Evolutionary conservation across 2,113 vertebrate genomes (phyloP), one percentile per base, ranked within the genome.

Genomic region (Mesoclemmys tuberculata): DNA sequence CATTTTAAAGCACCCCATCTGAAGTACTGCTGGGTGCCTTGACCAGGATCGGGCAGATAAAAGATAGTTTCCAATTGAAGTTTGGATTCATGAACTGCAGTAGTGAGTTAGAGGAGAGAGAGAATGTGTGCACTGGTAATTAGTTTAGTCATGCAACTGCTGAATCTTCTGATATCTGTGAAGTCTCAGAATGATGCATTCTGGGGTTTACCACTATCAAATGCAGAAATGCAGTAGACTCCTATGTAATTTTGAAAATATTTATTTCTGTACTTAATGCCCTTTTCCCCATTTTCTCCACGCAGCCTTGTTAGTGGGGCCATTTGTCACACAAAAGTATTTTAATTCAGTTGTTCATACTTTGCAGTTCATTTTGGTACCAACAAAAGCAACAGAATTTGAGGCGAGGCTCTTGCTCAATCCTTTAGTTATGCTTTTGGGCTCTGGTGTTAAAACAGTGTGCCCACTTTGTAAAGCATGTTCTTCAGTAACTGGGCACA

Each of bases 21-120:
- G 80, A 71, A 90, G 82, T 61, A 77, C 84, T 89, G 84, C 55
- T 93, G 88, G 82, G 49, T 94, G 85, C 93, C 77, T 90, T 84
- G 91, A 52, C 90, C 82, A 77, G 80, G 84, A 87, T 56, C 21
- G 80, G 64, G 22, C 87, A 85, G 84, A 91, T 89, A 84, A 94
- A 93, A 91, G 81, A 54, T 31, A 87, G 44, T 84, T 94, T 93
- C 90, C 92, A 54, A 88, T 95, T 94, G 87, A 90, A 90, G 44
- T 95, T 91, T 82, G 93, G 87, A 48, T 92, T 90, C 93, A 93
- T 89, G 77, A 93, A 92, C 89, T 82, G 64, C 88, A 93, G 78
- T 90, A 78, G 26, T 49, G 64, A 85, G 41, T 61, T 84, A 41
- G 80, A 90, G 91, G 27, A 77, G 71, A 14, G 71, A 68, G 31